These are phyloP conservation scores for Heliothis subflexa DNA, from an alignment of 1,140 invertebrate genomes.

Conservation along the genomic window DNA sequence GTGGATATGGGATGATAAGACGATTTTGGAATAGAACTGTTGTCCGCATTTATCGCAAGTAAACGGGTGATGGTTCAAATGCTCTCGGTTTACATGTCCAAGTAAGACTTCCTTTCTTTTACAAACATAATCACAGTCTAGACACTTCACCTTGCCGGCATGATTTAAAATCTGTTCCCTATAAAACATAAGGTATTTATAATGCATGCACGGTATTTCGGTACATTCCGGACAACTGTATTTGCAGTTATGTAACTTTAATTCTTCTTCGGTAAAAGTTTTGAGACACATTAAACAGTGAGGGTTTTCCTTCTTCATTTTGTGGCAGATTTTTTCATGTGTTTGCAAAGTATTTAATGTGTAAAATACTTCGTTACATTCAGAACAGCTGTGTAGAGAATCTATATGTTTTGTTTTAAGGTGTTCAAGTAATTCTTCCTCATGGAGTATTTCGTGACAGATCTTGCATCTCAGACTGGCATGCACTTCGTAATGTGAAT, in stretches of 20 bases:
- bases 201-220: conserved; percentile 56
- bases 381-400: neutral
- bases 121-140: conserved; percentile 59
- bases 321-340: neutral
- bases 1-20: conserved; percentile 50
- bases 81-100: conserved; percentile 53
- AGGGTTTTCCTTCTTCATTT: neutral
- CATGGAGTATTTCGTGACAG: neutral
- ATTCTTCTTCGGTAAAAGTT: conserved; percentile 45
- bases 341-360: neutral
- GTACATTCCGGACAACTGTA: conserved; percentile 56
- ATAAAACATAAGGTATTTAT: conserved; percentile 57
- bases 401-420: neutral
- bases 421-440: neutral
- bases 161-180: conserved; percentile 54
- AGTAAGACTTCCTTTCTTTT: conserved; percentile 50
- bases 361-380: conserved; percentile 11
- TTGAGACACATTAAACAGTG: conserved; percentile 56
- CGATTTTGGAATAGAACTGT: conserved; percentile 56
- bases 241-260: conserved; percentile 57
- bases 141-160: conserved; percentile 47
- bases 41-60: conserved; percentile 53
- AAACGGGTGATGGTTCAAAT: conserved; percentile 58
- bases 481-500: neutral
- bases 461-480: conserved; percentile 14